A percentile compares a stretch with the other conserved stretches of the same genome.
Conservation (phyloP, 2,113 vertebrate genomes). For the Physeter macrocephalus region DNA sequence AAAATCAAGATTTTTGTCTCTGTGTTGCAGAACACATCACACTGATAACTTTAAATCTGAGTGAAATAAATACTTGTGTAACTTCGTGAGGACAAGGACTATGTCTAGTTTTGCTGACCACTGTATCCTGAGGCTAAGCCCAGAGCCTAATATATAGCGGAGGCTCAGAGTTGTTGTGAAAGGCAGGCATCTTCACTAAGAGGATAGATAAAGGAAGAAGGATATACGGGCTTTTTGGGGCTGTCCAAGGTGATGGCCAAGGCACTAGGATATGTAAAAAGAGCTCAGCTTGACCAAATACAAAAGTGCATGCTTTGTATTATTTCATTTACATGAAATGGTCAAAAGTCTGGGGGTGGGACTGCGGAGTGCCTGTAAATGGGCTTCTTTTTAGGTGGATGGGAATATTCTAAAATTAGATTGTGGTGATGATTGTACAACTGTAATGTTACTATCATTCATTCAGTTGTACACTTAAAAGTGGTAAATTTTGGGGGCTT, state of each 20-base stretch:
- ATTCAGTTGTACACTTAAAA: not conserved
- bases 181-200: not conserved
- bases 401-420: not conserved
- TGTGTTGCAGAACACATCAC: not conserved
- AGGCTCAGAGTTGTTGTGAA: not conserved
- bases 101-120: not conserved
- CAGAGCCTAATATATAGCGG: not conserved
- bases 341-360: not conserved
- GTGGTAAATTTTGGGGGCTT: not conserved
- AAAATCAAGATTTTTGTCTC: not conserved
- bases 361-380: not conserved
- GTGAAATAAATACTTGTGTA: not conserved
- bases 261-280: not conserved
- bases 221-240: not conserved
- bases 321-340: not conserved
- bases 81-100: not conserved
- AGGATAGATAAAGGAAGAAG: not conserved
- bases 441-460: not conserved
- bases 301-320: too few species aligned
- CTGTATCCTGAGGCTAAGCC: not conserved
- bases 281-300: not conserved
- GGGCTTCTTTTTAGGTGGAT: not conserved
- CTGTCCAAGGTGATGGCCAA: not conserved
- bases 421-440: not conserved
- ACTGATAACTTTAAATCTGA: not conserved